These are phyloP conservation scores for Drosophila formosana DNA, from an alignment of 2,888 invertebrate genomes.

Conservation along the genomic window DNA sequence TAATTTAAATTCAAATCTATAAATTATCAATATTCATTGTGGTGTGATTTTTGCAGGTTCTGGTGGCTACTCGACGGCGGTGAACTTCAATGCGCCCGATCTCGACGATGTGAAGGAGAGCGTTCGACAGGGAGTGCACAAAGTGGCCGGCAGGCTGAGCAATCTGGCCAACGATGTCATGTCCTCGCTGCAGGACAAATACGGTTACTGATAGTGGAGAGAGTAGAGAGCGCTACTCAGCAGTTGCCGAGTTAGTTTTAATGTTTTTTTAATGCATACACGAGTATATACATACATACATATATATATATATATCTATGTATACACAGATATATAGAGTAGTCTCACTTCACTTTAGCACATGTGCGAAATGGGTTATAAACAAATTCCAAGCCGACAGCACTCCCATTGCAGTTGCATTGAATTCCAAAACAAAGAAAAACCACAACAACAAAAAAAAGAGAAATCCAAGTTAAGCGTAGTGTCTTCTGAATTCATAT, in stretches of 20 bases:
- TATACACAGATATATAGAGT: conserved; percentile 46
- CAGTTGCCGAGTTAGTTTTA: conserved; percentile 42
- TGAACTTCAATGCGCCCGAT: conserved; percentile 89
- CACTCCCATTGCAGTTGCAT: conserved; percentile 32
- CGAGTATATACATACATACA: neutral
- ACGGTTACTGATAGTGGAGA: conserved; percentile 87
- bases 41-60: conserved; percentile 51
- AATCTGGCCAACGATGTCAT: conserved; percentile 97
- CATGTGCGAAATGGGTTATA: conserved; percentile 57
- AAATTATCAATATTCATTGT: neutral
- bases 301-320: neutral
- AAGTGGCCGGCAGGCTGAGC: conserved; percentile 98
- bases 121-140: conserved; percentile 97
- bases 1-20: neutral
- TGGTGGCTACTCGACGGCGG: conserved; percentile 77
- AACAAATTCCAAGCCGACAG: conserved; percentile 58
- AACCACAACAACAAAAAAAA: conserved; percentile 35
- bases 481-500: conserved; percentile 66
- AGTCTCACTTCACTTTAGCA: conserved; percentile 57
- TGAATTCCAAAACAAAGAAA: conserved; percentile 34
- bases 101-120: conserved; percentile 98
- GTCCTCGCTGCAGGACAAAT: conserved; percentile 94
- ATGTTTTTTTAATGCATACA: conserved; percentile 32
- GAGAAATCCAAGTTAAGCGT: conserved; percentile 47
- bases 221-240: neutral